phyloP scores from a whole-genome alignment of 1,140 invertebrate species.

The Coptotermes formosanus region DNA sequence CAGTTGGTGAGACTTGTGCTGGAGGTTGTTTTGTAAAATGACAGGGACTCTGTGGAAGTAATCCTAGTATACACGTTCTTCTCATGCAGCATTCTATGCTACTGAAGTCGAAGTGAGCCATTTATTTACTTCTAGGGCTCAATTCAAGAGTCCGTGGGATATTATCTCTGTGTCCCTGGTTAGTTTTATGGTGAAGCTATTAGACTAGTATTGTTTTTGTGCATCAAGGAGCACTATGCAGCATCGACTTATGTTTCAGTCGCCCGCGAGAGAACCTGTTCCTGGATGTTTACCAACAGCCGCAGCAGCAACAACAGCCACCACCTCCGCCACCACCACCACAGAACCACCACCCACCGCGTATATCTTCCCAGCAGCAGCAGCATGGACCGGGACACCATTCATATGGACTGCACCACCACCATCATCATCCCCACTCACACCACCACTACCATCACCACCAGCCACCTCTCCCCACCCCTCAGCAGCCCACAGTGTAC shows the following conservation, averaged over 20 bases:
- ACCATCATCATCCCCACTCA: slow-evolving; percentile 17
- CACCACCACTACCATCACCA: slow-evolving; percentile 36
- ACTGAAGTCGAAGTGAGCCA: too few species aligned
- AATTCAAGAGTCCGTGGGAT: too few species aligned
- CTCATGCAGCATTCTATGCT: too few species aligned
- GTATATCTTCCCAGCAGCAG: slow-evolving; percentile 1
- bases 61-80: too few species aligned
- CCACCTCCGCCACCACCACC: not conserved
- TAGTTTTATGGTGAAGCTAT: too few species aligned
- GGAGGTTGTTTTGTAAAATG: too few species aligned
- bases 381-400: slow-evolving; percentile 35
- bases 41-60: too few species aligned
- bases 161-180: too few species aligned
- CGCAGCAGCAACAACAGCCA: not conserved
- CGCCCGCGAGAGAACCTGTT: slow-evolving; percentile 24
- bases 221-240: too few species aligned
- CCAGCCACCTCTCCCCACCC: slow-evolving; percentile 41
- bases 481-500: slow-evolving; percentile 51
- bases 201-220: too few species aligned
- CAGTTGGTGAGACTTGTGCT: too few species aligned
- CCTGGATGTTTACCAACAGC: slow-evolving; percentile 22
- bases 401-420: slow-evolving; percentile 25
- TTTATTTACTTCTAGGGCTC: too few species aligned
- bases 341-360: not conserved
- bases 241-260: not conserved